phyloP scores from a whole-genome alignment of 37 sponge, comb jelly and placozoan species.

The Mnemiopsis leidyi region DNA sequence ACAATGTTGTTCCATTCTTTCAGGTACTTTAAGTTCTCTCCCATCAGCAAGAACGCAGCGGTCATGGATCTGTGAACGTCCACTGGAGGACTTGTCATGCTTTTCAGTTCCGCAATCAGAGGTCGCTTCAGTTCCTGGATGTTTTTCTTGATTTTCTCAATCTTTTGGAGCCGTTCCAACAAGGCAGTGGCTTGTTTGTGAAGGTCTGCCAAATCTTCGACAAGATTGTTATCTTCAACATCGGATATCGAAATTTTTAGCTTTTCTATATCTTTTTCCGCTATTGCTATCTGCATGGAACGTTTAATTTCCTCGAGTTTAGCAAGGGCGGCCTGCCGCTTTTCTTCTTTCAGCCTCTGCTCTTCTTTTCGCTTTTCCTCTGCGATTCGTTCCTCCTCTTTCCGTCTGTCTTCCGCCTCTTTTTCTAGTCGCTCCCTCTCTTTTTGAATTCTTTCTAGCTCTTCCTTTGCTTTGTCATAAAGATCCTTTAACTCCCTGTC shows the following conservation, averaged over 20 bases:
- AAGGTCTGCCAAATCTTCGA: neutral
- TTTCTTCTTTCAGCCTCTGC: neutral
- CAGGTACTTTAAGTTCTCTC: neutral
- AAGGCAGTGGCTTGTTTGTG: constrained; percentile 13
- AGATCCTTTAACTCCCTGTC: constrained; percentile 8
- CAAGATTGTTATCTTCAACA: neutral
- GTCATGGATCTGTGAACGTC: constrained; percentile 33
- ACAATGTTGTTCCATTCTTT: constrained; percentile 61
- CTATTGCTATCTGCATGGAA: neutral
- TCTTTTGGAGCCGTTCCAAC: constrained; percentile 42
- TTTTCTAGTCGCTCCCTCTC: neutral
- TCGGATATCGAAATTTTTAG: neutral
- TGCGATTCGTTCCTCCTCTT: neutral
- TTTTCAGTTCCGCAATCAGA: constrained; percentile 55
- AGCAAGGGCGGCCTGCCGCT: neutral
- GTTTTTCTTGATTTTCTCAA: constrained; percentile 51
- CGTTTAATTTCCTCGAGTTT: neutral
- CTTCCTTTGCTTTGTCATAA: neutral
- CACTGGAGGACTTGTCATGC: constrained; percentile 27
- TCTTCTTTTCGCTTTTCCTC: neutral
- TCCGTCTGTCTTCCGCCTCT: neutral
- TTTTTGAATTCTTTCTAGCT: constrained; percentile 9
- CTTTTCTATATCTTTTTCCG: constrained; percentile 3
- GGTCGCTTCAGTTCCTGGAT: constrained; percentile 57
- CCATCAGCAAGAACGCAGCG: constrained; percentile 14